phyloP scores from a whole-genome alignment of 2,797 vertebrate genomes.

The Hemibagrus guttatus region DNA sequence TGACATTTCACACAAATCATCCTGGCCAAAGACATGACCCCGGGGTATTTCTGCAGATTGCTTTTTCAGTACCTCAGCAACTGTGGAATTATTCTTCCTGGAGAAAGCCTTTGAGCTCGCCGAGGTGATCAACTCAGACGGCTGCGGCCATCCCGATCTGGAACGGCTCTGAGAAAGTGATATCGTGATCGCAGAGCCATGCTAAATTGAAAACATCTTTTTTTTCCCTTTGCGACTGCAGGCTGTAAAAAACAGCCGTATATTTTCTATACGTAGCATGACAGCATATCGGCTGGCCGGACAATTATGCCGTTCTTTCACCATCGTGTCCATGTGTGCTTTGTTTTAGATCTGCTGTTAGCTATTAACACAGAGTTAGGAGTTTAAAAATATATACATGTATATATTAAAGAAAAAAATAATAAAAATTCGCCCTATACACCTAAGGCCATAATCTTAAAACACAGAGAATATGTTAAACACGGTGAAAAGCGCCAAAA shows the following conservation, averaged over 20 bases:
- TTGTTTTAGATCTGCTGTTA: slow-evolving; percentile 28
- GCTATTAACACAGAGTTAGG: neutral
- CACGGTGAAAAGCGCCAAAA: neutral
- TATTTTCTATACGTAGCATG: slow-evolving; percentile 81
- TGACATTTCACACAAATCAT: slow-evolving; percentile 89
- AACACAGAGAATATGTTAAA: neutral
- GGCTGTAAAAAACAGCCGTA: slow-evolving; percentile 83
- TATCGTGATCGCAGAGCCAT: slow-evolving; percentile 82
- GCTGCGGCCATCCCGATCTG: slow-evolving; percentile 78
- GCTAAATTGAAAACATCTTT: slow-evolving; percentile 88
- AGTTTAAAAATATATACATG: neutral
- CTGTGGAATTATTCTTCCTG: slow-evolving; percentile 84
- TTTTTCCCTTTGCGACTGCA: slow-evolving; percentile 68
- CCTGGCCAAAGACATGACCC: slow-evolving; percentile 84
- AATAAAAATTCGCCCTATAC: neutral
- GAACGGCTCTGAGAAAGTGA: slow-evolving; percentile 72
- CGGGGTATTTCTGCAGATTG: slow-evolving; percentile 84
- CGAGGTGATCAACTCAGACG: slow-evolving; percentile 77
- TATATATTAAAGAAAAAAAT: neutral
- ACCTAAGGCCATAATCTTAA: neutral
- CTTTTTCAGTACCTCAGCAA: slow-evolving; percentile 87
- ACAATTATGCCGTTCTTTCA: slow-evolving; percentile 75
- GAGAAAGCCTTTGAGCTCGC: slow-evolving; percentile 80
- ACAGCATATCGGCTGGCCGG: slow-evolving; percentile 76
- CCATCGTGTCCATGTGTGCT: slow-evolving; percentile 64